Evolutionary conservation across 2,113 vertebrate species (phyloP).

Genomic region (Seriola quinqueradiata): DNA sequence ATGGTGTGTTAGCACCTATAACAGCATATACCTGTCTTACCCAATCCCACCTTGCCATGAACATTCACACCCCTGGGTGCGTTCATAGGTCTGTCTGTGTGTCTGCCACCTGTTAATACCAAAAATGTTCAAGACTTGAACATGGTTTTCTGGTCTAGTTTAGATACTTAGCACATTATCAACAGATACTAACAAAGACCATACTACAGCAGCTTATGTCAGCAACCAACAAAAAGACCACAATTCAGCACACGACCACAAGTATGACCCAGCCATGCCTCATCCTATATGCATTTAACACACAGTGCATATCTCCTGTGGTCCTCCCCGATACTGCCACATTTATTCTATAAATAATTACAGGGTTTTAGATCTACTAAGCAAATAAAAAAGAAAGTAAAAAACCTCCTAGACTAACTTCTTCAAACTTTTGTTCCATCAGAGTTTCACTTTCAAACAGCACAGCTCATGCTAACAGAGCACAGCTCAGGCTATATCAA

Average conservation of each 20-base stretch:
- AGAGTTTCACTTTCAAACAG: neutral
- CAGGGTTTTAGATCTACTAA: neutral
- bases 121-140: neutral
- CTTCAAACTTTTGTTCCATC: neutral
- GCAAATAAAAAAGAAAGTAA: neutral
- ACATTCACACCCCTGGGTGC: slow-evolving; percentile 54
- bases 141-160: neutral
- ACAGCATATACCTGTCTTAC: neutral
- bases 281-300: neutral
- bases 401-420: neutral
- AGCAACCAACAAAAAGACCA: neutral
- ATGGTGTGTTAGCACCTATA: slow-evolving; percentile 33
- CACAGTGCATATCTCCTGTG: neutral
- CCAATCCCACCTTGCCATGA: slow-evolving; percentile 40
- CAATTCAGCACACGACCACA: too few relatives aligned
- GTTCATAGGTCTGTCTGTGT: neutral
- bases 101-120: neutral
- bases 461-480: neutral
- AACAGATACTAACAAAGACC: neutral
- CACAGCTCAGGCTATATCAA: neutral
- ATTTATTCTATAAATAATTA: too few relatives aligned
- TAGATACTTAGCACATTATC: neutral
- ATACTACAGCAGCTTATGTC: neutral
- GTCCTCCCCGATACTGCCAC: too few relatives aligned
- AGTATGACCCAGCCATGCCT: neutral